Percentiles rank a stretch among this genome's conserved stretches.
These are phyloP conservation scores for Acanthurus lineatus DNA, from an alignment of 2,797 vertebrate species.

Conservation along the genomic window DNA sequence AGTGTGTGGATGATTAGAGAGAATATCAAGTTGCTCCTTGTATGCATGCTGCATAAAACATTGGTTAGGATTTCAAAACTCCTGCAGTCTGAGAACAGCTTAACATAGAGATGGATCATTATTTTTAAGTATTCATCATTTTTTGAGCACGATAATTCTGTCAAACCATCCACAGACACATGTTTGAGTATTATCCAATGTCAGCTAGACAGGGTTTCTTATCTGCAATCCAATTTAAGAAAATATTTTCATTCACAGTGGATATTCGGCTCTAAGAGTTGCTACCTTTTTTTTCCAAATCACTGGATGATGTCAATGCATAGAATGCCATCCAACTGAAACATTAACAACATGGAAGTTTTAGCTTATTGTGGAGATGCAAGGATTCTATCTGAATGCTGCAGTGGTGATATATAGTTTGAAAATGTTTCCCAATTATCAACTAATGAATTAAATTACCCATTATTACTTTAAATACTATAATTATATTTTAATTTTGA, in stretches of 20 bases:
- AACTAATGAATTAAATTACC: constrained; percentile 47
- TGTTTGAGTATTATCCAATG: background rate
- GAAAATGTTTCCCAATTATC: background rate
- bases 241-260: background rate
- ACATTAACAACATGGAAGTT: background rate
- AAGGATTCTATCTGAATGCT: constrained; percentile 1
- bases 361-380: background rate
- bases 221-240: background rate
- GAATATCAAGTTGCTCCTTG: no score
- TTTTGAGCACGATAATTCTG: no score
- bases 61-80: no score
- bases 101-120: no score
- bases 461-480: constrained; percentile 23
- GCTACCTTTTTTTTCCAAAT: background rate
- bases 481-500: constrained; percentile 43
- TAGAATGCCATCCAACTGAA: background rate
- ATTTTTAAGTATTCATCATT: no score
- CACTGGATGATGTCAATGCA: background rate
- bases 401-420: background rate
- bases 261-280: background rate
- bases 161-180: background rate
- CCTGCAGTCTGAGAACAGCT: no score
- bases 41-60: no score
- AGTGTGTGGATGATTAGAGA: no score
- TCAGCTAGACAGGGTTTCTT: background rate